Percentiles rank a stretch among this genome's conserved stretches.
Conservation (phyloP, 2,113 vertebrate genomes). For the Neolamprologus falcicula region DNA sequence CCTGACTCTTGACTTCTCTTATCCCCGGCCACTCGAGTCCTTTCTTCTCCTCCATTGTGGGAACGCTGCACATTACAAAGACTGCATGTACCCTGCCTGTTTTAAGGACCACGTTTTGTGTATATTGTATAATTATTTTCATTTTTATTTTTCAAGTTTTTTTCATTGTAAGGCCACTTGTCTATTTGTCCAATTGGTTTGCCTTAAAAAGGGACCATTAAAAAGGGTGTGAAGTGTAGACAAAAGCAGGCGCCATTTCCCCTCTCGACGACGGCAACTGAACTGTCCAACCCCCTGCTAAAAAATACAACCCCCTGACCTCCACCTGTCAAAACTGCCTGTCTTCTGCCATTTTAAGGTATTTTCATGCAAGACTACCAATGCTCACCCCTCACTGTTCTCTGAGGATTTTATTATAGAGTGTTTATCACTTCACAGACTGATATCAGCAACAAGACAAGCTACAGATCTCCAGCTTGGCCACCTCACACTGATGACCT, state of each 20-base stretch:
- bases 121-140: conserved; percentile 71
- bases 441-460: conserved; percentile 14
- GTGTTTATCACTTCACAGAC: conserved; percentile 16
- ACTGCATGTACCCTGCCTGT: conserved; percentile 66
- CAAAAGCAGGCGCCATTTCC: conserved; percentile 50
- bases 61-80: conserved; percentile 64
- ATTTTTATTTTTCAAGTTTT: conserved; percentile 37
- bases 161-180: conserved; percentile 44
- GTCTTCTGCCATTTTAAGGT: background rate
- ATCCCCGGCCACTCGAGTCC: background rate
- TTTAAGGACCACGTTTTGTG: conserved; percentile 68
- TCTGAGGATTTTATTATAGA: conserved; percentile 21
- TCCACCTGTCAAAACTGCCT: background rate
- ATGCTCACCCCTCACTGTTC: background rate
- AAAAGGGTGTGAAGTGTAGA: conserved; percentile 70
- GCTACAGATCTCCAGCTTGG: background rate
- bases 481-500: background rate
- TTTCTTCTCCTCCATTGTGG: background rate
- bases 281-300: background rate
- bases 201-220: conserved; percentile 78
- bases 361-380: background rate
- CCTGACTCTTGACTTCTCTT: background rate
- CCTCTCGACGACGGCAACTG: background rate
- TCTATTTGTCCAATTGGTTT: conserved; percentile 66
- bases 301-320: background rate